Evolutionary conservation across 2,797 vertebrate species (phyloP), one percentile per base, ranked within the genome.

Genomic region (Enteromius argenteus): DNA sequence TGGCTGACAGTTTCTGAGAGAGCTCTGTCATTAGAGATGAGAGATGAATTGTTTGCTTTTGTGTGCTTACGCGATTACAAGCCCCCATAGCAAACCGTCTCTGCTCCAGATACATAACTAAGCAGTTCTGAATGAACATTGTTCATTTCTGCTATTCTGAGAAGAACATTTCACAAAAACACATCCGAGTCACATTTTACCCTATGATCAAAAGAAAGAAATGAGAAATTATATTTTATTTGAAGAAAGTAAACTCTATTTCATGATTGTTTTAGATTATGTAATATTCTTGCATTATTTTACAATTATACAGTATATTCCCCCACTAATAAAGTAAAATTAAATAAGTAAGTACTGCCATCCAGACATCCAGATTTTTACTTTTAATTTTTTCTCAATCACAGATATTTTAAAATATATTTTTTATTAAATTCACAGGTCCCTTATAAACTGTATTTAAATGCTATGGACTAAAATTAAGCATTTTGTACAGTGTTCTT

Each of bases 21-120:
- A 76, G 46, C 46, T 68, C 81, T 68, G 73, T 76, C 72, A 68
- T 68, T 56, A 56, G 44, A 76, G 56, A 81, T 74, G 69, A 81
- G 58, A 82, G 46, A 76, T 23, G 15, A 30, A 76, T 68, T 76
- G 62, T 83, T 83, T 83, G 62, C 60, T 53, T 75, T 68, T 8
- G 35, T 73, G 30, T 68, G 72, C 81, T 68, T 53, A 42, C 19
- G 0, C 23, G 60, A 76, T 83, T 83, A 83, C 72, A 83, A 83
- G 72, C 72, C 62, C 56, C 81, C 23, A 32, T 76, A 76, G 62
- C 81, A 53, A 83, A 76, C 35, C 3, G 19, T 83, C 72, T 30
- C 14, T 76, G 72, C 72, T 83, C 81, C 35, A 76, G 62, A 83
- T 83, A 76, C 81, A 83, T 76, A 76, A 56, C 60, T 76, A 68